Base-by-base conservation (phyloP, 2,888 invertebrate genomes). In the Koerneria pararmatus region DNA sequence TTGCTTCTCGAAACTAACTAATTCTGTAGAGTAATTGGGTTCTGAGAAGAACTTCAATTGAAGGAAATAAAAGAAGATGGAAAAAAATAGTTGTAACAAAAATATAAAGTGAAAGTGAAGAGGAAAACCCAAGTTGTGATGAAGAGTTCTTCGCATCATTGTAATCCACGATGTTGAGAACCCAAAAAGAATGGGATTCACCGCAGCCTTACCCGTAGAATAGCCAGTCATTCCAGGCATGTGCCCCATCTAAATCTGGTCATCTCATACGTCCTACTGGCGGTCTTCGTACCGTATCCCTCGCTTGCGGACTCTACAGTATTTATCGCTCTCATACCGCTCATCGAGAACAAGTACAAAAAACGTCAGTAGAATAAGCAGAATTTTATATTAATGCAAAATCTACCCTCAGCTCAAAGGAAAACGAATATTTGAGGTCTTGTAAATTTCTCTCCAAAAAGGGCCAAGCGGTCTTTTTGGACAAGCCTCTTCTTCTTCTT, bases 261-360 rank as follows among this genome's bases (percentile, higher is more conserved):
- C 37, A 75, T 84, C 5, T 77, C 84, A 58, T 74, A 85, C 32
- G 78, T 84, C 24, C 86, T 97, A 8, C 90, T 90, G 72, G 89
- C 92, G 0, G 91, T 97, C 82, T 97, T 98, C 85, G 91, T 95
- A 83, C 95, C 97, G 0, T 98, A 98, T 85, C 98, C 98, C 0
- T 91, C 92, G 78, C 87, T 97, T 65, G 95, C 94, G 41, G 97
- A 98, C 86, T 90, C 94, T 69, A 92, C 91, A 59, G 90, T 97
- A 80, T 92, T 93, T 79, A 86, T 97, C 76, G 89, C 94, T 6
- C 86, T 98, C 11, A 84, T 97, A 66, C 95, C 95, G 19, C 88
- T 93, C 83, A 95, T 94, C 91, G 90, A 89, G 82, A 91, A 93
- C 85, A 87, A 72, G 46, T 34, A 61, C 19, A 37, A 37, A 51